These are phyloP conservation scores for Chymomyza caudatula DNA, from an alignment of 2,888 invertebrate genomes.

Conservation along the genomic window DNA sequence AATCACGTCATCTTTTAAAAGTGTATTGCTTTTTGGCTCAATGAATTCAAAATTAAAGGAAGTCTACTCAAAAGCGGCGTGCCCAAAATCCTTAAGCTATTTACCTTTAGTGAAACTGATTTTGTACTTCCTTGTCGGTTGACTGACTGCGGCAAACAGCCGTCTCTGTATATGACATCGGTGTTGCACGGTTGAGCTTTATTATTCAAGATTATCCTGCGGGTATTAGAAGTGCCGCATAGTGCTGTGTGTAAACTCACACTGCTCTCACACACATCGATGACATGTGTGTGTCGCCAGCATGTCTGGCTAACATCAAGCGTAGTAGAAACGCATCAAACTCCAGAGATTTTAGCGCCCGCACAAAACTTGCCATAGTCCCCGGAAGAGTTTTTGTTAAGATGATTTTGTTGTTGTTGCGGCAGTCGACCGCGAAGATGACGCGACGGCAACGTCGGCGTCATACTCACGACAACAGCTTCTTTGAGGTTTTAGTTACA, in stretches of 20 bases:
- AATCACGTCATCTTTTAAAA: no score
- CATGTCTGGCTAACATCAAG: conserved; percentile 54
- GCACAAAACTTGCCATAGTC: background rate
- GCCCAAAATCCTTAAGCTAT: background rate
- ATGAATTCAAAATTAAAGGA: no score
- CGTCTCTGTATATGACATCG: background rate
- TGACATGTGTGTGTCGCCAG: conserved; percentile 72
- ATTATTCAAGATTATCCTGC: conserved; percentile 73
- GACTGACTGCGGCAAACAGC: conserved; percentile 8
- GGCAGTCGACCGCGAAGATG: conserved; percentile 1
- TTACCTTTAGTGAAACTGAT: conserved; percentile 9
- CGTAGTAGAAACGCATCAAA: conserved; percentile 1
- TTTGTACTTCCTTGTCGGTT: conserved; percentile 38
- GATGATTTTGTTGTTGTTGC: conserved; percentile 13
- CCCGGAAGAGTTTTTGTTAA: conserved; percentile 34
- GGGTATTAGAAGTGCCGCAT: conserved; percentile 60
- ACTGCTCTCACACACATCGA: conserved; percentile 43
- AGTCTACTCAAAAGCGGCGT: background rate
- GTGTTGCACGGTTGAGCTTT: conserved; percentile 33
- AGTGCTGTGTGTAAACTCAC: conserved; percentile 27
- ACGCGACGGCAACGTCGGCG: background rate
- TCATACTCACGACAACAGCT: conserved; percentile 9
- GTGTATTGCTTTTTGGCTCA: no score
- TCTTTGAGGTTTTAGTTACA: conserved; percentile 55
- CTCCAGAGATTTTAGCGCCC: background rate